Percentiles rank a stretch among this genome's conserved stretches.
phyloP scores from a whole-genome alignment of 2,113 vertebrate genomes.

The Menura novaehollandiae region DNA sequence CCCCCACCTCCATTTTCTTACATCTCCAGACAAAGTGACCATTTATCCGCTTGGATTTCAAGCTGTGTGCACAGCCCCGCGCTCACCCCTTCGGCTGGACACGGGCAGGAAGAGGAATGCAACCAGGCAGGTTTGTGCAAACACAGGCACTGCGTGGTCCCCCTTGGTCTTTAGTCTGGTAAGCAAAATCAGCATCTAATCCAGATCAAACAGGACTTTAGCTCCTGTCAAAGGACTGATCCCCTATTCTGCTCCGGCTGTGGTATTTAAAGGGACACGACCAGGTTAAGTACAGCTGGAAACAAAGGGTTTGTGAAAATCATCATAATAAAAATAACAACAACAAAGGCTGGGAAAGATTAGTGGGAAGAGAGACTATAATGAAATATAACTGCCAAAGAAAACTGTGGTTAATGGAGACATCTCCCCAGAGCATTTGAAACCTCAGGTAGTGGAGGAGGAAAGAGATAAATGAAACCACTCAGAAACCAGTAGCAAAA shows the following conservation, averaged over 20 bases:
- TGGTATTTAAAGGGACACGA: slow-evolving; percentile 56
- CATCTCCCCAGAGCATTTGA: slow-evolving; percentile 11
- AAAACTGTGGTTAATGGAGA: slow-evolving; percentile 55
- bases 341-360: slow-evolving; percentile 21
- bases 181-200: slow-evolving; percentile 69
- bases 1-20: not conserved
- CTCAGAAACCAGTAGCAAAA: slow-evolving; percentile 14
- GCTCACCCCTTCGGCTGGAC: slow-evolving; percentile 21
- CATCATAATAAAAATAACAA: slow-evolving; percentile 16
- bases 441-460: slow-evolving; percentile 52
- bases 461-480: slow-evolving; percentile 39
- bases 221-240: slow-evolving; percentile 66
- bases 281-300: slow-evolving; percentile 32
- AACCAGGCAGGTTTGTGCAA: slow-evolving; percentile 64
- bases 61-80: not conserved
- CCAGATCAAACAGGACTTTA: slow-evolving; percentile 70
- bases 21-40: not conserved
- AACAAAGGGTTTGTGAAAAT: slow-evolving; percentile 41
- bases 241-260: slow-evolving; percentile 41
- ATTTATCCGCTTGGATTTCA: not conserved
- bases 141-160: slow-evolving; percentile 46
- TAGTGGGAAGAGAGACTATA: not conserved
- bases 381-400: slow-evolving; percentile 50
- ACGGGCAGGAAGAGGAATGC: slow-evolving; percentile 41
- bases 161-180: slow-evolving; percentile 59